Percentiles rank a stretch among this genome's conserved stretches.
Evolutionary conservation across 2,797 vertebrate species (phyloP).

Genomic region (Acrossocheilus wenchowensis): DNA sequence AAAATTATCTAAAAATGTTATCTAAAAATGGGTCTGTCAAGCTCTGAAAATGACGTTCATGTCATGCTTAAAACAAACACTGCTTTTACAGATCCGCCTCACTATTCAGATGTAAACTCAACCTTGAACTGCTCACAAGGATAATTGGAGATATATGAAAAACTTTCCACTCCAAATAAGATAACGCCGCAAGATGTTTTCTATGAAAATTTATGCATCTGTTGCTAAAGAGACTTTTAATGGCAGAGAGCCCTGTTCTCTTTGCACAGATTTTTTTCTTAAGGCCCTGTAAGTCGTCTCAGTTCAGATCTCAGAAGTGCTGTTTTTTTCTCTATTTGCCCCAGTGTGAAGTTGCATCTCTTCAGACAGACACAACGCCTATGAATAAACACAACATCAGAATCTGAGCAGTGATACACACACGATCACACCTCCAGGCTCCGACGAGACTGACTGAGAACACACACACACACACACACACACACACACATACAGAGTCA

Average conservation of each 20-base stretch:
- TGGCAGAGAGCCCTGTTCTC: constrained; percentile 19
- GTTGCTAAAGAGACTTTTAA: constrained; percentile 31
- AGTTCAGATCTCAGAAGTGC: constrained; percentile 19
- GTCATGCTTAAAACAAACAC: not conserved
- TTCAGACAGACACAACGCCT: constrained; percentile 40
- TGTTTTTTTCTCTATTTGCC: constrained; percentile 27
- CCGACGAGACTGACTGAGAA: constrained; percentile 40
- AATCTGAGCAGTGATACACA: constrained; percentile 38
- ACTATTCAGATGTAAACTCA: not conserved
- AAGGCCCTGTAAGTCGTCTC: constrained; percentile 11
- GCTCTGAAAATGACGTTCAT: not conserved
- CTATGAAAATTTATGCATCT: constrained; percentile 27
- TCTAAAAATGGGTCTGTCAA: not conserved
- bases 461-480: constrained; percentile 12
- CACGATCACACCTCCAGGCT: constrained; percentile 51
- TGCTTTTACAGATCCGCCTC: not conserved
- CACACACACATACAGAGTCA: not conserved
- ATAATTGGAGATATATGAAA: constrained; percentile 19
- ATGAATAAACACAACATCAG: constrained; percentile 54
- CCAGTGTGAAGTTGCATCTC: constrained; percentile 42
- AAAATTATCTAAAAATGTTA: too few relatives aligned
- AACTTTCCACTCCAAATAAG: not conserved
- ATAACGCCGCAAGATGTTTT: constrained; percentile 38
- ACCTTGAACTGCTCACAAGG: constrained; percentile 4
- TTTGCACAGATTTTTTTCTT: constrained; percentile 7